Evolutionary conservation across 2,113 vertebrate genomes (phyloP), one percentile per base, ranked within the genome.

Genomic region (Periophthalmodon schlosseri): DNA sequence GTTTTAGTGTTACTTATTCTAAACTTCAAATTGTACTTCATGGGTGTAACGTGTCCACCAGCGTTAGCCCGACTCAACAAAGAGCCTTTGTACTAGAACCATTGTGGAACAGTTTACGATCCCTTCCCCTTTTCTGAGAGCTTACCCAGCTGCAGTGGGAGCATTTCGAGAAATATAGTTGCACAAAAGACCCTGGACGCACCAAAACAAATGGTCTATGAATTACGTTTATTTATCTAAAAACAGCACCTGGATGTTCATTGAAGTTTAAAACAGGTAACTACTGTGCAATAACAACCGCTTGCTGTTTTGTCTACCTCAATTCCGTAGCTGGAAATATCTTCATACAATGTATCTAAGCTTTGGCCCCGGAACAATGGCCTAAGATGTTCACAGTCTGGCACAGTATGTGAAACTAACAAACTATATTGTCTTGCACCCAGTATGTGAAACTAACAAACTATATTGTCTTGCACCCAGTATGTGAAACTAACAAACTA

Each of bases 251-350:
- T 79, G 23, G 47, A 69, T n/a, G 39, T 39, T 79, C 84, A 80
- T 84, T 92, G 90, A 90, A 88, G 90, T 90, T 80, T 85, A 86
- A 82, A 85, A 87, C 88, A 84, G 84, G 85, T 60, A 57, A 57
- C 80, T 72, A n/a, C 69, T 23, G 49, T 63, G 84, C 84, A 88
- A 89, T 83, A 89, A 92, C 86, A 92, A 89, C 78, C 77, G 60
- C 58, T 75, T 80, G 69, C 76, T 89, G 89, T 85, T 91, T 80
- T 82, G 87, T 88, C 87, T 91, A 74, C n/a, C 68, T 46, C 66
- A 85, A 88, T 88, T 91, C 88, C 89, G 79, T 47, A 85, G 86
- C 80, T 70, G 49, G 72, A 46, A 88, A 87, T 68, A 84, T 24
- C 46, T 63, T 0, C 68, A 86, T 82, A 74, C 70, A 82, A 86